Percentiles rank a stretch among this genome's conserved stretches.
phyloP scores from a whole-genome alignment of 2,797 vertebrate species.

The Carduelis carduelis region DNA sequence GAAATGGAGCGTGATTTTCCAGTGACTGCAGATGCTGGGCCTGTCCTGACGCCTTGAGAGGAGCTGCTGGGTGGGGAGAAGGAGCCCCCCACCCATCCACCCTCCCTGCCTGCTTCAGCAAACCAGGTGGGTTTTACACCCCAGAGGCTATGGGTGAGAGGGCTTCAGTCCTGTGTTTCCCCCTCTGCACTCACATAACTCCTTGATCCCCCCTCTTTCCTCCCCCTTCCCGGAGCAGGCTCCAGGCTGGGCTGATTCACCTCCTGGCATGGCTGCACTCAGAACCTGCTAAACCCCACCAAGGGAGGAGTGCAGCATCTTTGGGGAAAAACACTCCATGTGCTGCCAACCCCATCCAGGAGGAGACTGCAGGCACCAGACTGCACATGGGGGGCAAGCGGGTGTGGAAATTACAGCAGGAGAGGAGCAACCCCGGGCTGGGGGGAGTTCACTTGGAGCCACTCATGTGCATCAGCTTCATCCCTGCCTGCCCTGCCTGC shows the following conservation, averaged over 20 bases:
- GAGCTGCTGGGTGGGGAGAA: neutral
- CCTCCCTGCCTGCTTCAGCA: neutral
- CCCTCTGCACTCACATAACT: neutral
- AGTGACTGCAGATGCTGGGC: neutral
- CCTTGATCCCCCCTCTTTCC: neutral
- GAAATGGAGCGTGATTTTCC: constrained; percentile 26
- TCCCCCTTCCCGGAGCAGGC: neutral
- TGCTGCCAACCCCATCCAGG: neutral
- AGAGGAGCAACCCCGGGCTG: accelerated
- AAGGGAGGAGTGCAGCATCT: neutral
- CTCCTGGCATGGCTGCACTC: neutral
- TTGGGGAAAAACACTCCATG: neutral
- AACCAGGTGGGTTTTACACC: neutral
- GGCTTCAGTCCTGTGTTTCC: neutral
- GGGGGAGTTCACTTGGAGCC: neutral
- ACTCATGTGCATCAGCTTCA: neutral
- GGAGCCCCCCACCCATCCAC: no score
- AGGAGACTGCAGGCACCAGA: neutral
- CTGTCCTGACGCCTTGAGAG: neutral
- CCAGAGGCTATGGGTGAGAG: neutral
- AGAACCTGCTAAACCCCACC: neutral
- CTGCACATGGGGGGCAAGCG: accelerated
- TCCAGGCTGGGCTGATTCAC: constrained; percentile 1
- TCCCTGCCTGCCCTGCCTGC: neutral
- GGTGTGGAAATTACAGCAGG: neutral